Evolutionary conservation across 2,113 vertebrate genomes (phyloP).

Genomic region (Zapornia atra): DNA sequence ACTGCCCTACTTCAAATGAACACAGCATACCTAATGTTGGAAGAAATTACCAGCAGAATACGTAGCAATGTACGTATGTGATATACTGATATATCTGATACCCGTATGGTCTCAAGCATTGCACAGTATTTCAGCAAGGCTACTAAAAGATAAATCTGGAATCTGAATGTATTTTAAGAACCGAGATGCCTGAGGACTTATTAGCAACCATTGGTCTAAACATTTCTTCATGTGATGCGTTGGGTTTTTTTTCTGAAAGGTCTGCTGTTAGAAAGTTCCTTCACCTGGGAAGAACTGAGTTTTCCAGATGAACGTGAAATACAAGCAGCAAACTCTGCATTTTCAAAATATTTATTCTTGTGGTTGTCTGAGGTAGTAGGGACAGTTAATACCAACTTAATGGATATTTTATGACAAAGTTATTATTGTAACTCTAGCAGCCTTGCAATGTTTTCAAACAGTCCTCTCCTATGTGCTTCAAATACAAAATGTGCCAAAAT

Average conservation of each 20-base stretch:
- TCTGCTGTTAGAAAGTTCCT: neutral
- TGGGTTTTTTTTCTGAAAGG: neutral
- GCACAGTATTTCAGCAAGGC: neutral
- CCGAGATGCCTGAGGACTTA: neutral
- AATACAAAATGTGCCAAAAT: conserved; percentile 28
- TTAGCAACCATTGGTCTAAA: neutral
- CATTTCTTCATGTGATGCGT: neutral
- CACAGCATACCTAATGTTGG: neutral
- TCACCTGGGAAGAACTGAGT: neutral
- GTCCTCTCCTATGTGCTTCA: neutral
- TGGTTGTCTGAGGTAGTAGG: neutral
- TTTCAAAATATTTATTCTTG: conserved; percentile 4
- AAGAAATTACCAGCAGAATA: neutral
- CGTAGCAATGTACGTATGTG: neutral
- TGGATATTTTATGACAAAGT: conserved; percentile 37
- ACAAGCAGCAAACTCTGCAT: neutral
- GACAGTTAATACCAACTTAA: conserved; percentile 54
- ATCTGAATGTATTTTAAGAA: neutral
- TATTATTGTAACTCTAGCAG: conserved; percentile 39
- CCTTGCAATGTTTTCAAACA: neutral
- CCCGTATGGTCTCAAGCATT: neutral
- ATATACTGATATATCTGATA: neutral
- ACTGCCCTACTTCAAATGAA: neutral
- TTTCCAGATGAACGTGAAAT: neutral
- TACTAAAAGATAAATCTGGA: neutral